Conservation (phyloP, 2,888 invertebrate genomes). For the Cerceris ruficornis region DNA sequence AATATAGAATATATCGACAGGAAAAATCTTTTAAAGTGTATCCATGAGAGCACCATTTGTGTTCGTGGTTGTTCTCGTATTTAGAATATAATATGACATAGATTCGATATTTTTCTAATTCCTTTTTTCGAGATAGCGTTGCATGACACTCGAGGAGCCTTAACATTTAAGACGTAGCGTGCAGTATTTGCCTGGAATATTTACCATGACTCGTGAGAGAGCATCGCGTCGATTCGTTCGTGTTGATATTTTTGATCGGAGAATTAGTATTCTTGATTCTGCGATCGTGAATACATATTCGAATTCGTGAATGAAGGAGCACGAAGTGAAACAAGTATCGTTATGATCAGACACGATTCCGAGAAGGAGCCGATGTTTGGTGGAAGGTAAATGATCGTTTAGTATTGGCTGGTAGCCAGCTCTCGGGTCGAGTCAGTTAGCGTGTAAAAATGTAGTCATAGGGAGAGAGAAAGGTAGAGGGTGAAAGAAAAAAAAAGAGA, state of each 20-base stretch:
- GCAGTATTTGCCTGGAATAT: slow-evolving; percentile 36
- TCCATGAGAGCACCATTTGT: slow-evolving; percentile 8
- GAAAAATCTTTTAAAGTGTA: neutral
- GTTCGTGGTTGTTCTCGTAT: slow-evolving; percentile 18
- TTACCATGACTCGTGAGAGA: neutral
- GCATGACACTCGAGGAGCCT: slow-evolving; percentile 6
- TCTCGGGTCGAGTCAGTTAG: slow-evolving; percentile 39
- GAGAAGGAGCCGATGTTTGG: slow-evolving; percentile 29
- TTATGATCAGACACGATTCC: slow-evolving; percentile 24
- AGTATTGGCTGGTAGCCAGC: slow-evolving; percentile 45
- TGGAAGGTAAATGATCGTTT: slow-evolving; percentile 49
- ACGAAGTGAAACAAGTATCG: slow-evolving; percentile 18
- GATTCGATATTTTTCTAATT: slow-evolving; percentile 49
- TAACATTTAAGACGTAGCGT: slow-evolving; percentile 13
- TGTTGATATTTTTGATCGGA: too few relatives aligned
- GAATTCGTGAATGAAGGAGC: neutral
- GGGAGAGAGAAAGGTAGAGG: slow-evolving; percentile 1
- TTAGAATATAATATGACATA: slow-evolving; percentile 13
- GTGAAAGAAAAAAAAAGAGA: slow-evolving; percentile 6
- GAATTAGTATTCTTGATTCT: too few relatives aligned
- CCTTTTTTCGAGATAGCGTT: slow-evolving; percentile 26
- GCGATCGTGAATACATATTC: too few relatives aligned
- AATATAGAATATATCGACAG: neutral
- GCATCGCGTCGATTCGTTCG: slow-evolving; percentile 1
- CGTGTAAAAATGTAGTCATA: slow-evolving; percentile 43